Percentiles rank a stretch among this genome's conserved stretches.
Evolutionary conservation across 2,113 vertebrate species (phyloP).

Genomic region (Rhabdomys dilectus): DNA sequence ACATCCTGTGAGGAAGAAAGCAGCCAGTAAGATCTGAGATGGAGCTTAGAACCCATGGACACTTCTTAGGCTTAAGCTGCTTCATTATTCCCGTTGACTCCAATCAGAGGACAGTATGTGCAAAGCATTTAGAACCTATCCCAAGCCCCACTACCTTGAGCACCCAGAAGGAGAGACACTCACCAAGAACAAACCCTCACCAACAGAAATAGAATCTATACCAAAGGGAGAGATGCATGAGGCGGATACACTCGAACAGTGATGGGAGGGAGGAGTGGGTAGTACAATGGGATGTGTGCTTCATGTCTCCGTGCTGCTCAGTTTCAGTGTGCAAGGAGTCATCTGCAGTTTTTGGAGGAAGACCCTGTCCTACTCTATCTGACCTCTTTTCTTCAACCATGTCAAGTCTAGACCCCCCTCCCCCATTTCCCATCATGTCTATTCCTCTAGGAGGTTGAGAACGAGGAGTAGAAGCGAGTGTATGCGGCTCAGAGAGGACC

Average conservation of each 20-base stretch:
- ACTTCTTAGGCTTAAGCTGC: constrained; percentile 71
- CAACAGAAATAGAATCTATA: constrained; percentile 61
- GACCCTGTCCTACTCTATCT: not conserved
- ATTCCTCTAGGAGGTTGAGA: constrained; percentile 19
- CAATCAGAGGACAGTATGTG: constrained; percentile 73
- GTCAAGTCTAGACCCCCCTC: constrained; percentile 43
- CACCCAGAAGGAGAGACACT: constrained; percentile 54
- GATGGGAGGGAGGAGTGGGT: constrained; percentile 11
- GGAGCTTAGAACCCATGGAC: not conserved
- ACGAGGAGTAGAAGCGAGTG: constrained; percentile 68
- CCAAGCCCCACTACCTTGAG: constrained; percentile 57
- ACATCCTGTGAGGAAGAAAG: constrained; percentile 89
- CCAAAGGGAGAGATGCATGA: constrained; percentile 59
- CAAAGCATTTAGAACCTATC: constrained; percentile 70
- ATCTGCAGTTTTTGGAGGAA: constrained; percentile 6
- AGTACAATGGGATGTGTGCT: not conserved
- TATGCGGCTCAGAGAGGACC: constrained; percentile 77
- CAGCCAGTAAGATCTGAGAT: not conserved
- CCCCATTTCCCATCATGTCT: constrained; percentile 61
- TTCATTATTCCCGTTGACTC: constrained; percentile 75
- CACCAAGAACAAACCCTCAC: constrained; percentile 67
- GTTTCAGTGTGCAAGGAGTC: constrained; percentile 26
- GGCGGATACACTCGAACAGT: constrained; percentile 79
- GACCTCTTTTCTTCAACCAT: not conserved
- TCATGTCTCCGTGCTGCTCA: constrained; percentile 76